Base-by-base conservation (phyloP, 2,797 vertebrate genomes). In the Tragopan temminckii region DNA sequence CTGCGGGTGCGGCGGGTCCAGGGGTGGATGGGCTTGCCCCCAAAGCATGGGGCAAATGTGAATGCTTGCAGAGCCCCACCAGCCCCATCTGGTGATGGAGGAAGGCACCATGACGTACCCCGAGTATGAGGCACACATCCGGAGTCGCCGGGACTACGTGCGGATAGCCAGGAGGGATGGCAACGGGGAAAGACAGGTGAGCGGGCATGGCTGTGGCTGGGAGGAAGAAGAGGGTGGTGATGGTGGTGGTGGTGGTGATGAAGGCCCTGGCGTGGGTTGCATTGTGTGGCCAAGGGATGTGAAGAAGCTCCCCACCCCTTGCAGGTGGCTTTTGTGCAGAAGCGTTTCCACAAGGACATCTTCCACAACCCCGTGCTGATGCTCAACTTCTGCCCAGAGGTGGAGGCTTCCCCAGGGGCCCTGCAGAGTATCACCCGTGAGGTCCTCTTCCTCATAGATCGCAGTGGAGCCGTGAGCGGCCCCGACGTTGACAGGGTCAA, bases 301-400 rank as follows among this genome's bases (percentile, higher is more conserved):
- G 5, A 90, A 61, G 43, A 31, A 77, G 40, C 19, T 21, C 27
- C 61, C n/a, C 4, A 4, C 71, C 72, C 13, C 50, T 59, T 0
- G 80, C 94, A 99, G 99, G 96, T 99, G 95, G 98, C 99, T 96
- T 99, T 99, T 17, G 97, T 99, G 87, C 98, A 99, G 96, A 99
- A 98, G 87, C 98, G 99, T 24, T 98, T 99, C 97, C 99, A 99
- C 97, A 99, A 99, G 88, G 99, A 99, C 96, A 99, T 99, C 90
- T 97, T 98, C 91, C 97, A 97, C 95, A 99, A 98, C 96, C 99
- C 99, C 0, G 99, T 99, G 85, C 89, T 99, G 98, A 99, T 99
- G 99, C 98, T 99, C 77, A 99, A 99, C 96, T 99, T 99, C 98
- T 99, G 99, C 94, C 99, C 99, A 0, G 97, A 96, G 92, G 94